Evolutionary conservation across 2,888 invertebrate genomes (phyloP).

Genomic region (Achlya flavicornis): DNA sequence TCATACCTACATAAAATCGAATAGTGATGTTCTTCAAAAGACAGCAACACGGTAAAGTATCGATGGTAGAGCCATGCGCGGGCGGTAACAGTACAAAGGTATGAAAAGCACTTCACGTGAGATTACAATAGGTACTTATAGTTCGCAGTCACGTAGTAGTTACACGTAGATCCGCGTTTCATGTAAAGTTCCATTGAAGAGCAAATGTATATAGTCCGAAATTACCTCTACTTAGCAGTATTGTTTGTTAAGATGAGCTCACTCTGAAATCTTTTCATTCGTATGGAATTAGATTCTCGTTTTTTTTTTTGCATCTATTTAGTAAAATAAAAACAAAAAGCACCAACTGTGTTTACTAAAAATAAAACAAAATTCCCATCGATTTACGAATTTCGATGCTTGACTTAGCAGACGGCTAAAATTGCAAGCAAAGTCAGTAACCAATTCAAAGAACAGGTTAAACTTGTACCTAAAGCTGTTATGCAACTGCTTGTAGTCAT

Average conservation of each 20-base stretch:
- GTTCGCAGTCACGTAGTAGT: slow-evolving; percentile 52
- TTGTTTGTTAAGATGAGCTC: slow-evolving; percentile 4
- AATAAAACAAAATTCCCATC: too few relatives aligned
- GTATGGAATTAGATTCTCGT: not conserved
- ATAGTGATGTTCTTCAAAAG: not conserved
- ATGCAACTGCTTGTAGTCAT: slow-evolving; percentile 44
- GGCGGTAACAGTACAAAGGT: slow-evolving; percentile 10
- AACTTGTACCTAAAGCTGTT: slow-evolving; percentile 36
- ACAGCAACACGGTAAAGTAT: not conserved
- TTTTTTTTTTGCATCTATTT: too few relatives aligned
- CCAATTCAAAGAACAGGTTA: slow-evolving; percentile 47
- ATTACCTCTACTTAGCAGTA: not conserved
- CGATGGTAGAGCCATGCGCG: not conserved
- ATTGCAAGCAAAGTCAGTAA: slow-evolving; percentile 29
- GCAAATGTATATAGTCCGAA: slow-evolving; percentile 17
- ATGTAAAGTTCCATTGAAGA: slow-evolving; percentile 41
- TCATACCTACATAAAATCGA: not conserved
- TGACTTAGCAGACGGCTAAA: slow-evolving; percentile 14
- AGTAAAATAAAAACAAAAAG: too few relatives aligned
- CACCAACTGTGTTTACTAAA: too few relatives aligned
- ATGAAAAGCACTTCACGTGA: not conserved
- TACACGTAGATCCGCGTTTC: slow-evolving; percentile 49
- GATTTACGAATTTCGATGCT: too few relatives aligned
- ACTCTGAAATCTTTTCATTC: not conserved
- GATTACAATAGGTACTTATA: slow-evolving; percentile 37